A percentile compares a stretch with the other conserved stretches of the same genome.
These are phyloP conservation scores for Sylvilagus bachmani DNA, from an alignment of 2,113 vertebrate genomes.

Conservation along the genomic window DNA sequence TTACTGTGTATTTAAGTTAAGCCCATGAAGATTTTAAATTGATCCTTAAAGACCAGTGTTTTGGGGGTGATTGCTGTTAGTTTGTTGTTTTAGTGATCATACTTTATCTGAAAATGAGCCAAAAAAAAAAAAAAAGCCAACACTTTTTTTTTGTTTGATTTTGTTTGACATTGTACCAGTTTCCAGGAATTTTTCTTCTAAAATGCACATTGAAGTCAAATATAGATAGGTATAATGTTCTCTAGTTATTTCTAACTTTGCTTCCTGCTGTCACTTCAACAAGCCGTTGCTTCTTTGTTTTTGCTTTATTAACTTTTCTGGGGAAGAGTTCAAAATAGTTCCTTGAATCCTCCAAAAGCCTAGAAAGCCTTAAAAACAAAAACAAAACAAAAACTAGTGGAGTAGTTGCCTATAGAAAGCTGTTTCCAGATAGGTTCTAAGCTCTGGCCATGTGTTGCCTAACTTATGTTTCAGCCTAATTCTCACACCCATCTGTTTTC, in stretches of 20 bases:
- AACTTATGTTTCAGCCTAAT: constrained; percentile 71
- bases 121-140: background rate
- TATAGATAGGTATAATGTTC: constrained; percentile 36
- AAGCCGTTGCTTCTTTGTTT: constrained; percentile 54
- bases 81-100: constrained; percentile 63
- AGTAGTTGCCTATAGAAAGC: constrained; percentile 45
- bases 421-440: constrained; percentile 52
- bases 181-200: constrained; percentile 64
- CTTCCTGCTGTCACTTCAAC: constrained; percentile 59
- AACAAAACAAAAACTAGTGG: background rate
- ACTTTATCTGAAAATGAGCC: constrained; percentile 66
- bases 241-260: constrained; percentile 43
- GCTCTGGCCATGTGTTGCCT: constrained; percentile 54
- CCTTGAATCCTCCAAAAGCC: background rate
- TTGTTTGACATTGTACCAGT: constrained; percentile 15
- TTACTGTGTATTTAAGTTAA: constrained; percentile 51
- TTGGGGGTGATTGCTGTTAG: background rate
- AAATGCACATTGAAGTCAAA: constrained; percentile 58
- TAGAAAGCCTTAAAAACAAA: background rate
- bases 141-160: background rate
- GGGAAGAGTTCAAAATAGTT: constrained; percentile 31
- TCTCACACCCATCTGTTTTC: constrained; percentile 66
- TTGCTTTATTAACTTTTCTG: constrained; percentile 59
- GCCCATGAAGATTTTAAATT: constrained; percentile 51
- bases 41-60: constrained; percentile 32